These are phyloP conservation scores for Pelobates cultripes DNA, from an alignment of 2,797 vertebrate species.

Conservation along the genomic window DNA sequence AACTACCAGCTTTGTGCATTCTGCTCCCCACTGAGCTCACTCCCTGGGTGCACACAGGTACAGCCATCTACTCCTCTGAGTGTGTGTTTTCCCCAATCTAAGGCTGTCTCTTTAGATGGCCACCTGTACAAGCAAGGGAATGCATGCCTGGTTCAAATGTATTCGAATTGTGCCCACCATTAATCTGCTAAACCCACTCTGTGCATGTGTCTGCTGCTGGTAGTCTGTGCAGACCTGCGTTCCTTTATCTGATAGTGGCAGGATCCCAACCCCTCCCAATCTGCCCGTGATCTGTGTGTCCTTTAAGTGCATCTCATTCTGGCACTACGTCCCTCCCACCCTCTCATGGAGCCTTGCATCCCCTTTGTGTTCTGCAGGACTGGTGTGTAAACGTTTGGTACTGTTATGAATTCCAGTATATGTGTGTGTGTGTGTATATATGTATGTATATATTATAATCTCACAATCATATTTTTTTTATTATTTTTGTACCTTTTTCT, in stretches of 20 bases:
- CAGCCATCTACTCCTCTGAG: not conserved
- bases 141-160: not conserved
- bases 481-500: too few species aligned
- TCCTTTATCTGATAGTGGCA: conserved; percentile 25
- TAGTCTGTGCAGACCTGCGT: conserved; percentile 12
- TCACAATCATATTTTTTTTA: too few species aligned
- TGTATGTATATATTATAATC: too few species aligned
- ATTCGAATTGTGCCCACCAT: too few species aligned
- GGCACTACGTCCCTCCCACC: conserved; percentile 22
- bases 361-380: conserved; percentile 29
- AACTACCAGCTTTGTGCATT: not conserved
- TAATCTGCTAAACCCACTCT: not conserved
- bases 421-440: not conserved
- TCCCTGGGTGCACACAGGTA: not conserved
- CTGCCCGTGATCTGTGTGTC: conserved; percentile 10
- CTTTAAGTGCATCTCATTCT: conserved; percentile 8
- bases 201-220: not conserved
- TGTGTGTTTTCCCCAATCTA: too few species aligned
- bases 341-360: not conserved
- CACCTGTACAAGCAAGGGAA: not conserved
- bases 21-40: not conserved
- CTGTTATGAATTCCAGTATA: not conserved
- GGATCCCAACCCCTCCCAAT: conserved; percentile 7
- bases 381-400: conserved; percentile 2
- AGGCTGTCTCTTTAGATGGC: too few species aligned